Conservation (phyloP, 2,888 invertebrate genomes). For the Ganaspis brasiliensis region DNA sequence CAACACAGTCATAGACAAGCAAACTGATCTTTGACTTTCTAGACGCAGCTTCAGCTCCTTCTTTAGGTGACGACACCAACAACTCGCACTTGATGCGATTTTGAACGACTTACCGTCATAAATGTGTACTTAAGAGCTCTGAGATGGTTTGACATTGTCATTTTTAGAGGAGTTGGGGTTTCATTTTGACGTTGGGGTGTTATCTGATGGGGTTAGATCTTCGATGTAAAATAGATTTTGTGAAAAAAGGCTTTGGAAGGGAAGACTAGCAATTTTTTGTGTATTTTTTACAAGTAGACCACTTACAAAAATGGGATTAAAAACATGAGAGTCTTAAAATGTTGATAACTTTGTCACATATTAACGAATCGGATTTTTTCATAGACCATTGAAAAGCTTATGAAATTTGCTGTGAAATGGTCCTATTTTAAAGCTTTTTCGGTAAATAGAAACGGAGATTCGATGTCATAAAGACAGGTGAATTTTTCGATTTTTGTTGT, state of each 20-base stretch:
- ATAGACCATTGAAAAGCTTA: too few relatives aligned
- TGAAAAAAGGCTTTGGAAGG: too few relatives aligned
- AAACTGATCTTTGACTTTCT: conserved; percentile 4
- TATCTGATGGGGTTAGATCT: not conserved
- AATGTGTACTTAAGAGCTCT: conserved; percentile 6
- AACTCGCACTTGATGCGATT: conserved; percentile 10
- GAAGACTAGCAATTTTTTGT: not conserved
- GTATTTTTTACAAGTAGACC: too few relatives aligned
- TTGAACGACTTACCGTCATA: conserved; percentile 17
- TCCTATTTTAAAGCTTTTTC: too few relatives aligned
- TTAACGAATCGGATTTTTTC: too few relatives aligned
- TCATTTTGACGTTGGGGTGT: conserved; percentile 10
- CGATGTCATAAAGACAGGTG: too few relatives aligned
- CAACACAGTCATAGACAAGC: conserved; percentile 46
- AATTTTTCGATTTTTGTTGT: too few relatives aligned
- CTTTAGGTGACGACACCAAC: conserved; percentile 31
- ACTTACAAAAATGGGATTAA: too few relatives aligned
- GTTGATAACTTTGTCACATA: too few relatives aligned
- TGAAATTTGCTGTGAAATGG: too few relatives aligned
- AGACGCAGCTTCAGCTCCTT: not conserved
- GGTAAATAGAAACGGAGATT: too few relatives aligned
- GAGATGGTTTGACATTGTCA: conserved; percentile 15
- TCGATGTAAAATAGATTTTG: not conserved
- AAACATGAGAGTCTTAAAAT: too few relatives aligned
- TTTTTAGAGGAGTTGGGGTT: not conserved